Evolutionary conservation across 2,797 vertebrate genomes (phyloP), one percentile per base, ranked within the genome.

Genomic region (Manis pentadactyla): DNA sequence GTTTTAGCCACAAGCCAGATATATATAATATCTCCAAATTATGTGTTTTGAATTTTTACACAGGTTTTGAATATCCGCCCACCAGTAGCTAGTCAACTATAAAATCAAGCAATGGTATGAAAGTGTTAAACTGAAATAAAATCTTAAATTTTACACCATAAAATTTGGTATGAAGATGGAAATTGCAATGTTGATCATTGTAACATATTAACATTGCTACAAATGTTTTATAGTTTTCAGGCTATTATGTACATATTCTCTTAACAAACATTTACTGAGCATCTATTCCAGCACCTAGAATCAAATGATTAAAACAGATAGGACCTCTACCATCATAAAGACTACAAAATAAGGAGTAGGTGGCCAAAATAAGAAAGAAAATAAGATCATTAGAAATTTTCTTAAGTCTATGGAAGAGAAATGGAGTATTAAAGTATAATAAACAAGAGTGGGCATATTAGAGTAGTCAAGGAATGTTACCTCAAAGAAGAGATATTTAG

Each of bases 71-170:
- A 90, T 69, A 87, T 79, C 34, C 39, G 66, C 75, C 53, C 3
- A 68, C 23, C 55, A 96, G 59, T 63, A 85, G 34, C 4, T 53
- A 96, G 37, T 64, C 55, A 71, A 66, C 19, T 71, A 69, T 51
- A 93, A 96, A 93, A 96, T 82, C 11, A 92, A 91, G 27, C 46
- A 96, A 79, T 31, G 61, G 55, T 31, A 87, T 68, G 6, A 69
- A 87, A 95, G 83, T 49, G 34, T 63, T 53, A 63, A 79, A 84
- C 59, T 57, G 27, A 93, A 69, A 94, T 18, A 86, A 88, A 73
- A 68, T 68, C 13, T 61, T 90, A 77, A 87, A 51, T 84, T 61
- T 81, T 19, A 93, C 9, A 75, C 29, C 23, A 64, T 59, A 95
- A 95, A 84, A 64, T 90, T 25, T 63, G 59, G 49, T 87, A 71